A percentile compares a stretch with the other conserved stretches of the same genome.
phyloP scores from a whole-genome alignment of 2,888 invertebrate species.

The Pterobdella sp. region DNA sequence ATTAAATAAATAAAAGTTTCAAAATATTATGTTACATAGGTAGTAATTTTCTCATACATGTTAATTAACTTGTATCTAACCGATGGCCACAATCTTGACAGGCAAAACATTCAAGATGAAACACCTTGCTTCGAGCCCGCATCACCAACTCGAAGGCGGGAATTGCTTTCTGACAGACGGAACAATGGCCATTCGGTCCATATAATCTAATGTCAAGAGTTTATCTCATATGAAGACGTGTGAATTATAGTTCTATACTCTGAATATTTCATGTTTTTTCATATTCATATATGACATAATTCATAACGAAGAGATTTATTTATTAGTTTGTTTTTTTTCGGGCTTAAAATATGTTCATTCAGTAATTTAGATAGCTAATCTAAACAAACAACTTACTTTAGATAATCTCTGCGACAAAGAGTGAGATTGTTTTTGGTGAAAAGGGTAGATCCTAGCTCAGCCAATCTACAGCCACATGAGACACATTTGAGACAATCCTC shows the following conservation, averaged over 20 bases:
- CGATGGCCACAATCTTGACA: conserved; percentile 90
- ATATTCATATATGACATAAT: too few species aligned
- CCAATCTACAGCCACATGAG: conserved; percentile 84
- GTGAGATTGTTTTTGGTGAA: conserved; percentile 84
- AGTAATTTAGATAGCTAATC: too few species aligned
- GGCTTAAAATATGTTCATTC: too few species aligned
- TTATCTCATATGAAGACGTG: too few species aligned
- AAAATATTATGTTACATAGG: too few species aligned
- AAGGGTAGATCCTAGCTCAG: conserved; percentile 80
- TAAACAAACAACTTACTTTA: conserved; percentile 60
- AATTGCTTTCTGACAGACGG: conserved; percentile 83
- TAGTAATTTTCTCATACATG: too few species aligned
- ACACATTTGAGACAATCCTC: conserved; percentile 80
- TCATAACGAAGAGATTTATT: too few species aligned
- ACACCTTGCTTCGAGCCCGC: conserved; percentile 82
- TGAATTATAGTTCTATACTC: too few species aligned
- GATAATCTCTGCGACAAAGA: conserved; percentile 81
- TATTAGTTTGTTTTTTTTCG: too few species aligned
- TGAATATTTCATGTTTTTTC: too few species aligned
- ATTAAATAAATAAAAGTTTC: too few species aligned
- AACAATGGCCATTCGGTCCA: conserved; percentile 79
- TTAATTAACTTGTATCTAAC: conserved; percentile 57
- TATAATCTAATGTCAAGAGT: too few species aligned
- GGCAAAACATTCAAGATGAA: conserved; percentile 86
- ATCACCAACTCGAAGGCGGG: conserved; percentile 92